These are phyloP conservation scores for Seriola rivoliana DNA, from an alignment of 2,113 vertebrate species.

Conservation along the genomic window DNA sequence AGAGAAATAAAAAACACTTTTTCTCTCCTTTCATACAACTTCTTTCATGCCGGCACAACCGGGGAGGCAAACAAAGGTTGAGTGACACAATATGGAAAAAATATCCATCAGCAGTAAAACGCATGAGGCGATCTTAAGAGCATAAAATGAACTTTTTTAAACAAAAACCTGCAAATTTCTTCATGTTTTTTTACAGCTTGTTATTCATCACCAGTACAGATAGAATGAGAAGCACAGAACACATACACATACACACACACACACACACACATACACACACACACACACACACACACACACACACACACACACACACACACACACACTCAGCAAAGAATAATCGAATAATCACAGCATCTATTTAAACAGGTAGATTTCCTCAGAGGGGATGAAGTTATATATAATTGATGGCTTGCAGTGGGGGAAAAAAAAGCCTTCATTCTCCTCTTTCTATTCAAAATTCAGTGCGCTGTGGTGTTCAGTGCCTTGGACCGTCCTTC, in stretches of 20 bases:
- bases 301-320: not conserved
- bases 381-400: conserved; percentile 44
- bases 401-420: conserved; percentile 60
- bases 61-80: conserved; percentile 30
- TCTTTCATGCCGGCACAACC: conserved; percentile 34
- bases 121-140: not conserved
- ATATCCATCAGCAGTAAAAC: not conserved
- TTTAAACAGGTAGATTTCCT: conserved; percentile 52
- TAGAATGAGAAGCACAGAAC: conserved; percentile 18
- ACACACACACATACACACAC: not conserved
- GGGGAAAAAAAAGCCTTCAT: conserved; percentile 43
- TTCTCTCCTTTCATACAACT: not conserved
- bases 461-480: conserved; percentile 26
- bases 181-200: conserved; percentile 5
- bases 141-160: conserved; percentile 10
- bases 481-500: conserved; percentile 30
- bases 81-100: not conserved
- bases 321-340: conserved; percentile 32
- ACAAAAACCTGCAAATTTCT: not conserved
- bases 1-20: not conserved
- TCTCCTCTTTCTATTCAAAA: conserved; percentile 48
- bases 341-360: conserved; percentile 52
- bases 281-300: conserved; percentile 1
- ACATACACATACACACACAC: not conserved
- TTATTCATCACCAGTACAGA: not conserved